Evolutionary conservation across 2,797 vertebrate genomes (phyloP), one percentile per base, ranked within the genome.

Genomic region (Chelonia mydas): DNA sequence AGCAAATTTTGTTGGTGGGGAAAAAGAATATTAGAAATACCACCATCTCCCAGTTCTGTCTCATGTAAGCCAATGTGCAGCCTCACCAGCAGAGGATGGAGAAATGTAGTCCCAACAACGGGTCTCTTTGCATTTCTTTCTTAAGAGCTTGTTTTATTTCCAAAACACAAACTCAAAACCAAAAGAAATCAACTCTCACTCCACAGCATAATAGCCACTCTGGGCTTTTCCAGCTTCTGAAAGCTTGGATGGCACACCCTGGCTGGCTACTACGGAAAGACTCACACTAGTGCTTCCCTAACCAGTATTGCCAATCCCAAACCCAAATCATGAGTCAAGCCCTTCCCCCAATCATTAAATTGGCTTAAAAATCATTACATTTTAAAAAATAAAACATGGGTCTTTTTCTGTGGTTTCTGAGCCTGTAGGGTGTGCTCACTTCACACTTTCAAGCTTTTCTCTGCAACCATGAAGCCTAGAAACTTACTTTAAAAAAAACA

Each of bases 151-250:
- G 31, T 65, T 65, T 50, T 51, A 45, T 53, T 92, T 93, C 37
- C 5, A 37, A 79, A 65, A 17, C 72, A 59, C 53, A 3, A 33
- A 81, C 93, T 94, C 59, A 91, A 86, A 96, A 82, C 11, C 12
- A 89, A 50, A 96, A 91, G 16, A 83, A 86, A 92, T 81, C 10
- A 68, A 25, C 51, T 94, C n/a, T 65, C 23, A n/a, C 51, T 45
- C 37, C 87, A 21, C n/a, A 72, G 74, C 23, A 25, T 77, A 65
- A 88, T 79, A 80, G 77, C 5, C 10, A 82, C 28, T 33, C 54
- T 80, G 87, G 31, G 2, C 28, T 84, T 84, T 68, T 80, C 45
- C 31, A 92, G 81, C 10, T 89, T 91, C 28, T 54, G 33, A 85
- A 80, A 86, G 84, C 54, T 47, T 78, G 74, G 23, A 41, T 7